phyloP scores from a whole-genome alignment of 2,888 invertebrate species.

The Eupithecia centaureata region DNA sequence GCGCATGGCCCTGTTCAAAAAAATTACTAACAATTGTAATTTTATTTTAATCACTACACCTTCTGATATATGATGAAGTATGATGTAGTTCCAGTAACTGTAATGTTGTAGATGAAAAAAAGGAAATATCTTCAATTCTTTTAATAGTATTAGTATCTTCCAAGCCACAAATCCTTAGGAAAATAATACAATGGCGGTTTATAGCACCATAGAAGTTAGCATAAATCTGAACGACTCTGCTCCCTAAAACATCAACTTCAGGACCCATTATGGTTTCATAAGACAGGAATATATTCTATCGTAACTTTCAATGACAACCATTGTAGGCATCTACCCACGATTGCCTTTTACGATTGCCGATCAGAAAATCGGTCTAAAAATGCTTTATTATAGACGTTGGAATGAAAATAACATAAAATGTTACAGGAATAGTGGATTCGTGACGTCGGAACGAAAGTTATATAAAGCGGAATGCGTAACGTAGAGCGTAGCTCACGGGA shows the following conservation, averaged over 20 bases:
- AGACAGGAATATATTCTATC: neutral
- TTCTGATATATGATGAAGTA: no score
- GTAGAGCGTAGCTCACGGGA: slow-evolving; percentile 70
- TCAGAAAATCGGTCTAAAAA: slow-evolving; percentile 53
- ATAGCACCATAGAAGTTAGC: slow-evolving; percentile 4
- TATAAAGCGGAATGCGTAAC: slow-evolving; percentile 76
- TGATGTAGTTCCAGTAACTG: no score
- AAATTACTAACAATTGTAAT: no score
- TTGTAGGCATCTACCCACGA: neutral
- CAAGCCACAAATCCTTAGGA: neutral
- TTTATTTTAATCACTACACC: no score
- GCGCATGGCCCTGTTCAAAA: no score
- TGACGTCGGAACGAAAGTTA: slow-evolving; percentile 70
- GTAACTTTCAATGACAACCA: slow-evolving; percentile 3
- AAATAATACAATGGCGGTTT: neutral
- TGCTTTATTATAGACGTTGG: slow-evolving; percentile 63
- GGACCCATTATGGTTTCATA: neutral
- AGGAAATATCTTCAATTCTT: neutral
- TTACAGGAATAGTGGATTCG: slow-evolving; percentile 37
- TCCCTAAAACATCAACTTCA: slow-evolving; percentile 12
- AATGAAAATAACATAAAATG: slow-evolving; percentile 2
- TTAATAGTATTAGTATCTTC: neutral
- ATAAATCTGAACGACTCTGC: slow-evolving; percentile 1
- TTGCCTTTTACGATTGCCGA: neutral
- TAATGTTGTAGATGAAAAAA: no score